These are phyloP conservation scores for Anolis apletophallus DNA, from an alignment of 2,797 vertebrate genomes.

Conservation along the genomic window DNA sequence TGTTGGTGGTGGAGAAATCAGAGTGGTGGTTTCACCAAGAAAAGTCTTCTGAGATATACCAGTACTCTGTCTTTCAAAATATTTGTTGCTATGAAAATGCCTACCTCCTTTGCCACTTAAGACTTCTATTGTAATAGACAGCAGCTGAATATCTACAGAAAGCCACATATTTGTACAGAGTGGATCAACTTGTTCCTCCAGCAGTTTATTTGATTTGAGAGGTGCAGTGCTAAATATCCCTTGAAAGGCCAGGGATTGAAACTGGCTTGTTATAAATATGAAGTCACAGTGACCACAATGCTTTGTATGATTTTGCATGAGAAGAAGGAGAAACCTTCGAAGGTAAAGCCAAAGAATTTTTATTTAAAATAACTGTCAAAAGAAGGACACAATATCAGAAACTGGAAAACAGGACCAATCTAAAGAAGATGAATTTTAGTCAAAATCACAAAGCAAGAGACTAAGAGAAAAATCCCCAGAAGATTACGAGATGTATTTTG, in stretches of 20 bases:
- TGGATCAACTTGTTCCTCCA: not conserved
- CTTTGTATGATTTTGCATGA: not conserved
- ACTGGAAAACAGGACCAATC: too few species aligned
- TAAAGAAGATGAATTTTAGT: too few species aligned
- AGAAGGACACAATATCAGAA: too few species aligned
- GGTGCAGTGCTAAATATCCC: not conserved
- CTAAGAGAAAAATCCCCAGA: too few species aligned
- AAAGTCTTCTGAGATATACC: not conserved
- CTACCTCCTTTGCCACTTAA: not conserved
- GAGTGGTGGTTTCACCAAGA: not conserved
- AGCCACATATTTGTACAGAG: not conserved
- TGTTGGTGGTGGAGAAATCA: not conserved
- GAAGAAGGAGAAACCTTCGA: not conserved
- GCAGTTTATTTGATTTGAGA: not conserved
- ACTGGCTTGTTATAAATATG: not conserved
- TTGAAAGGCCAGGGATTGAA: not conserved
- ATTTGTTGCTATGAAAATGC: not conserved
- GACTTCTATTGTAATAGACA: not conserved
- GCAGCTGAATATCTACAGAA: not conserved
- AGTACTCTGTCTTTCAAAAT: not conserved
- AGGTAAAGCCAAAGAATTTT: too few species aligned
- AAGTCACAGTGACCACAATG: not conserved
- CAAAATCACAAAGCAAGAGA: too few species aligned
- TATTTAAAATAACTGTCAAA: too few species aligned
- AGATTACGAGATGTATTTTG: too few species aligned